phyloP scores from a whole-genome alignment of 2,113 vertebrate genomes.

The Neogale vison region DNA sequence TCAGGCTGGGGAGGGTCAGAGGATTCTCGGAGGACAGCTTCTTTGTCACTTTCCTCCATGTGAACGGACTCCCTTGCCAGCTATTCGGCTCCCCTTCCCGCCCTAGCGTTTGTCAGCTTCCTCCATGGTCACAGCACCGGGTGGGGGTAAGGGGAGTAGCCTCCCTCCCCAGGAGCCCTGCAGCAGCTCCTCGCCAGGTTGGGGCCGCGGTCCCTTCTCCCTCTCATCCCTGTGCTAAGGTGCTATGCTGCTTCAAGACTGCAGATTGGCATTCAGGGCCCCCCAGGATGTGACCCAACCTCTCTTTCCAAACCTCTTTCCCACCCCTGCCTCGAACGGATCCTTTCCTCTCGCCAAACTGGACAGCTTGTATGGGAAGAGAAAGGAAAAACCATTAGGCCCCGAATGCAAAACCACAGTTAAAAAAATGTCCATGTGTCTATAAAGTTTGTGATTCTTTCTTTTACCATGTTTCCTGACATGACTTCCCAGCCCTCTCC shows the following conservation, averaged over 20 bases:
- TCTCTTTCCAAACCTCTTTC: slow-evolving; percentile 58
- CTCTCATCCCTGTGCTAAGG: accelerated
- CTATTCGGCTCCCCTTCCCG: neutral
- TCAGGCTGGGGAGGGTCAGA: neutral
- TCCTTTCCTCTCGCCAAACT: slow-evolving; percentile 43
- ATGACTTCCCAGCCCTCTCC: slow-evolving; percentile 47
- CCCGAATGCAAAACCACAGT: slow-evolving; percentile 67
- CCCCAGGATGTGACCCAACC: slow-evolving; percentile 25
- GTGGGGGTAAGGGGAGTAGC: too few species aligned
- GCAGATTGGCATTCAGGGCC: neutral
- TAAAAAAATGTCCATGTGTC: slow-evolving; percentile 38
- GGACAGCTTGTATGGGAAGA: slow-evolving; percentile 44
- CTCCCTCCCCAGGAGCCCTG: neutral
- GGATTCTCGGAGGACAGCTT: neutral
- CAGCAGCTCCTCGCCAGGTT: accelerated
- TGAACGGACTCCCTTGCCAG: neutral
- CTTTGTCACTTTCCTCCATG: accelerated
- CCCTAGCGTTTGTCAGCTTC: too few species aligned
- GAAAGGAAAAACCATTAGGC: slow-evolving; percentile 74
- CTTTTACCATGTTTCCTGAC: slow-evolving; percentile 46
- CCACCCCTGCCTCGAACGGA: neutral
- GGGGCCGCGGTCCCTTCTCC: neutral
- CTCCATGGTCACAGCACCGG: accelerated
- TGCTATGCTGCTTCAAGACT: neutral
- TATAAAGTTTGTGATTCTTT: slow-evolving; percentile 52